phyloP scores from a whole-genome alignment of 1,140 invertebrate genomes.

The Planococcus citri region DNA sequence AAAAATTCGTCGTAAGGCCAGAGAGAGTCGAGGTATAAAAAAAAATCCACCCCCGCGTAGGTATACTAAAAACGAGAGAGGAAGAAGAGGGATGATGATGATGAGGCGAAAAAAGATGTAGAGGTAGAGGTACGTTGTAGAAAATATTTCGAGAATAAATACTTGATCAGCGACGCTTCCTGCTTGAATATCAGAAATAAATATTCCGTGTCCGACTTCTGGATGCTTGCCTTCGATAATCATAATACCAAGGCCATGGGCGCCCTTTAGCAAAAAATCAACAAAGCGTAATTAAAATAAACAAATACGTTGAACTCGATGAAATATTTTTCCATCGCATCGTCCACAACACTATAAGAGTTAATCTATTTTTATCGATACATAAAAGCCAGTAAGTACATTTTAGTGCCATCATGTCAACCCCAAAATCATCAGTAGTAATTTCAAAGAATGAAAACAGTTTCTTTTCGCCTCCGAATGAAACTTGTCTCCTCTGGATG shows the following conservation, averaged over 20 bases:
- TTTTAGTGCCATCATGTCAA: too few relatives aligned
- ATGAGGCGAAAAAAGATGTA: neutral
- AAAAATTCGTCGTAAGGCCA: too few relatives aligned
- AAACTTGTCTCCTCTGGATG: too few relatives aligned
- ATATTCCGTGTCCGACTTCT: constrained; percentile 85
- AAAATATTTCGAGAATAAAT: too few relatives aligned
- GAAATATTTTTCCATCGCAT: neutral
- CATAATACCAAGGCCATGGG: constrained; percentile 84
- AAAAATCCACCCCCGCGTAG: too few relatives aligned
- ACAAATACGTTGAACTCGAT: neutral
- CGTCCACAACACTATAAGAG: too few relatives aligned
- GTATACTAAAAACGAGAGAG: neutral
- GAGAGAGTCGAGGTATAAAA: too few relatives aligned
- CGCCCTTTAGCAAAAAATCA: constrained; percentile 42
- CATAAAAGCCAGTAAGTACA: neutral
- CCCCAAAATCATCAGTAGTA: too few relatives aligned
- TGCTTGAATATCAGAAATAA: constrained; percentile 84
- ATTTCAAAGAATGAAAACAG: too few relatives aligned
- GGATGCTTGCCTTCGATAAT: constrained; percentile 90
- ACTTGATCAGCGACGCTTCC: constrained; percentile 82
- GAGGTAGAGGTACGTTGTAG: too few relatives aligned
- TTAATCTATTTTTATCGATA: neutral
- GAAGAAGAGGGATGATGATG: neutral
- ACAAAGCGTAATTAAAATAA: neutral
- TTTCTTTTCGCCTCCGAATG: too few relatives aligned